Evolutionary conservation across 2,888 invertebrate species (phyloP).

Genomic region (Heliothis peltigera): DNA sequence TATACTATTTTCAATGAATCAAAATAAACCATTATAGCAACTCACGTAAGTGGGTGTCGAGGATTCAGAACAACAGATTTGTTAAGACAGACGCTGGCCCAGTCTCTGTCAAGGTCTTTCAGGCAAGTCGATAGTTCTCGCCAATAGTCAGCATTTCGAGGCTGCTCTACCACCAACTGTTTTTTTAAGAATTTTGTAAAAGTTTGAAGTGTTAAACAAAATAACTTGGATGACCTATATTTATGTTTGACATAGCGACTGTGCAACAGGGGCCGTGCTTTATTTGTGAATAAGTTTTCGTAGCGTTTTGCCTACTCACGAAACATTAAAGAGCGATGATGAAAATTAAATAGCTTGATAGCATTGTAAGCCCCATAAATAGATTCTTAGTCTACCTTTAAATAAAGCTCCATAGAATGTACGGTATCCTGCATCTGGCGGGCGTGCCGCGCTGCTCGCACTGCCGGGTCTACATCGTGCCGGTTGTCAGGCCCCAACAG

Average conservation of each 20-base stretch:
- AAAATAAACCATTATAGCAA: neutral
- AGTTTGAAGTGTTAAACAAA: no score
- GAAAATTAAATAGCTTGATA: no score
- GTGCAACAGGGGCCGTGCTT: no score
- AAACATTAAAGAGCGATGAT: no score
- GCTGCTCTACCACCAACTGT: conserved; percentile 70
- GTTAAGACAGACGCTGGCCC: conserved; percentile 79
- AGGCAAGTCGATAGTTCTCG: conserved; percentile 81
- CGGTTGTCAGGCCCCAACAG: conserved; percentile 62
- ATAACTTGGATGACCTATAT: no score
- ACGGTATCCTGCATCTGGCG: conserved; percentile 78
- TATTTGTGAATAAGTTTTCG: no score
- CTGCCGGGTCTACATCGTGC: conserved; percentile 58
- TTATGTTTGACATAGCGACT: no score
- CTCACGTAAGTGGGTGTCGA: conserved; percentile 80
- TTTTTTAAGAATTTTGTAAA: conserved; percentile 1
- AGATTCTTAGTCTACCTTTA: conserved; percentile 69
- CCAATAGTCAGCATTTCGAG: conserved; percentile 75
- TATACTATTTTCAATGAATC: no score
- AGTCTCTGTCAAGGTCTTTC: conserved; percentile 75
- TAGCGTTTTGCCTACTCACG: no score
- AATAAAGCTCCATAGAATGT: conserved; percentile 79
- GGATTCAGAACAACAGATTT: conserved; percentile 75
- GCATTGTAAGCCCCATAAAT: no score
- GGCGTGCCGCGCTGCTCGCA: conserved; percentile 81